Evolutionary conservation across 1,140 invertebrate genomes (phyloP).

Genomic region (Pentalonia nigronervosa): DNA sequence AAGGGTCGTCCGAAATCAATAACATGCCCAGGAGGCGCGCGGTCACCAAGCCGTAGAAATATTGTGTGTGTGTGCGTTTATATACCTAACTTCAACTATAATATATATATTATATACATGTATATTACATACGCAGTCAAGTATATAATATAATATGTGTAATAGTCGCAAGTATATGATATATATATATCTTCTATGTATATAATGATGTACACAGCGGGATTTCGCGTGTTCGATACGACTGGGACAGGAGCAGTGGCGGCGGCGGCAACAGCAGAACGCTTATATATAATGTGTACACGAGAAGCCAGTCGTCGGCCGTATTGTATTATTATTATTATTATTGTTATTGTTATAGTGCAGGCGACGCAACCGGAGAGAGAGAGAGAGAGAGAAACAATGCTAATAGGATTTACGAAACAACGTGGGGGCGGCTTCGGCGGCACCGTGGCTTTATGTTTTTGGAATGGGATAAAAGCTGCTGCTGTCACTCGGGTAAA

Average conservation of each 20-base stretch:
- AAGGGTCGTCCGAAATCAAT: constrained; percentile 26
- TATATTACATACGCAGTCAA: background rate
- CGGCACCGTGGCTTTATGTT: background rate
- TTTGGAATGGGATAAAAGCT: background rate
- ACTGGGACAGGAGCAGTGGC: background rate
- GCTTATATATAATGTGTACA: background rate
- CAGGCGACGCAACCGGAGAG: background rate
- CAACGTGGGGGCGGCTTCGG: background rate
- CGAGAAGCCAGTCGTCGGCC: constrained; percentile 5
- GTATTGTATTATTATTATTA: constrained; percentile 13
- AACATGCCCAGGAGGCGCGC: constrained; percentile 11
- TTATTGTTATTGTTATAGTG: constrained; percentile 2
- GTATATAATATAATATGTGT: background rate
- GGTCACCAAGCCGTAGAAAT: background rate
- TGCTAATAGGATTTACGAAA: constrained; percentile 26
- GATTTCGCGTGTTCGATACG: constrained; percentile 38
- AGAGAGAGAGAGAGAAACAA: background rate
- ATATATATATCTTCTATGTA: background rate
- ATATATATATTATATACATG: background rate
- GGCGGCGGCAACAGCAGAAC: background rate
- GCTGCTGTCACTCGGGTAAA: background rate
- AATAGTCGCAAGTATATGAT: background rate
- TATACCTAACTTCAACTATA: background rate
- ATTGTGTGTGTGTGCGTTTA: background rate
- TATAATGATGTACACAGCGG: constrained; percentile 25